Evolutionary conservation across 37 sponge, comb jelly and placozoan species (phyloP), one percentile per base, ranked within the genome.

Genomic region (Halisarca cf. caerulea): DNA sequence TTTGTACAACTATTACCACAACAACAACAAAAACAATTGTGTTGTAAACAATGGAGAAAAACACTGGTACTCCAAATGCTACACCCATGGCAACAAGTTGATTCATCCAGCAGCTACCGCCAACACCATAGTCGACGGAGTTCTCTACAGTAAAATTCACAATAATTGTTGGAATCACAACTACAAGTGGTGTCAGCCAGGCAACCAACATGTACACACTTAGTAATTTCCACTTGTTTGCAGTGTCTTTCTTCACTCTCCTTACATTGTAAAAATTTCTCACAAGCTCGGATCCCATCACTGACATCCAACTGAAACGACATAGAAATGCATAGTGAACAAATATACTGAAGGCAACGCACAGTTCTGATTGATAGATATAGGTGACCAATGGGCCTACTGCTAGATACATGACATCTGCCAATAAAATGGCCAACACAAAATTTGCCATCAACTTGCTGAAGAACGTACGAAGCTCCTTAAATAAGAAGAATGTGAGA

Each of bases 281-380:
- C 0, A 37, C 59, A 36, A 90, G 35, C 4, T 86, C 58, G 7
- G 75, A 30, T 6, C 75, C 64, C 45, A 90, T 45, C 15, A 90
- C 39, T n/a, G 61, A 66, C 87, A 82, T 90, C 90, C 90, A 90
- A 17, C 23, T 57, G 59, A 90, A 86, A 41, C 85, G 87, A 53
- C 81, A 70, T 11, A 90, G 83, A 45, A 79, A 86, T 23, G 57
- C 60, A 86, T 72, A 86, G 42, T 90, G 90, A 2, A 89, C 45
- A 17, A 60, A 25, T 7, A 89, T 58, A 18, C 81, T 86, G 5
- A 84, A 57, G 1, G 71, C 34, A 11, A 40, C 39, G 20, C 89
- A 89, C 24, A 74, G 15, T 11, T 36, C 25, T n/a, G 32, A 23
- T n/a, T n/a, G n/a, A n/a, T n/a, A n/a, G n/a, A n/a, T n/a, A 8